Base-by-base conservation (phyloP, 2,797 vertebrate genomes). In the Denticeps clupeoides region DNA sequence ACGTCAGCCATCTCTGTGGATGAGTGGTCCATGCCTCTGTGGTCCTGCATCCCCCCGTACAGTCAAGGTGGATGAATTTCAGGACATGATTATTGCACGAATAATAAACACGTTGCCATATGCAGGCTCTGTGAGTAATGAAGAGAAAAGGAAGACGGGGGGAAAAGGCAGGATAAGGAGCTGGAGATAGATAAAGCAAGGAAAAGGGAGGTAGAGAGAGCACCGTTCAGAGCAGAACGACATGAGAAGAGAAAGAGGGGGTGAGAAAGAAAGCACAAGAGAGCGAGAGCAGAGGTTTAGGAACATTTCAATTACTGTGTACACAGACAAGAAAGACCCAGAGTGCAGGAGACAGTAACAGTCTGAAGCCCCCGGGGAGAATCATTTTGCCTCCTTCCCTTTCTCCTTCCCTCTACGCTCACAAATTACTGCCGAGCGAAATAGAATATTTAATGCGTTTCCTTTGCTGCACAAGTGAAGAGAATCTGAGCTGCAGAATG, bases 281-380 rank as follows among this genome's bases (percentile, higher is more conserved):
- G 31, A 31, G 46, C 40, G 49, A 60, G 49, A 26, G 43, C 12
- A 52, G 45, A 58, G 63, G 58, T 70, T 49, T 70, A 55, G 68
- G 70, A 77, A 77, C 68, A 76, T 81, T 82, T 85, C 77, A 80
- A 79, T 80, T 80, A 79, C 69, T 63, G 70, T 63, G 62, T 68
- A 75, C 62, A 65, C 68, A 67, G 67, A 77, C 73, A 79, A 81
- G 77, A 83, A 80, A 76, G 77, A 72, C 62, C 63, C 64, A 73
- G 71, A 79, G 81, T 80, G 72, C 68, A 67, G 67, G 64, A 73
- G 74, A 73, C 67, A 77, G 60, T 68, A 76, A 71, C 61, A 70
- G 62, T 70, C 65, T 72, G 67, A 71, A 69, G 64, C 73, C 77
- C 54, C 7, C 45, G 70, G 79, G 75, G 74, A 75, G 63, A 70